Evolutionary conservation across 2,113 vertebrate species (phyloP).

Genomic region (Tachysurus vachellii): DNA sequence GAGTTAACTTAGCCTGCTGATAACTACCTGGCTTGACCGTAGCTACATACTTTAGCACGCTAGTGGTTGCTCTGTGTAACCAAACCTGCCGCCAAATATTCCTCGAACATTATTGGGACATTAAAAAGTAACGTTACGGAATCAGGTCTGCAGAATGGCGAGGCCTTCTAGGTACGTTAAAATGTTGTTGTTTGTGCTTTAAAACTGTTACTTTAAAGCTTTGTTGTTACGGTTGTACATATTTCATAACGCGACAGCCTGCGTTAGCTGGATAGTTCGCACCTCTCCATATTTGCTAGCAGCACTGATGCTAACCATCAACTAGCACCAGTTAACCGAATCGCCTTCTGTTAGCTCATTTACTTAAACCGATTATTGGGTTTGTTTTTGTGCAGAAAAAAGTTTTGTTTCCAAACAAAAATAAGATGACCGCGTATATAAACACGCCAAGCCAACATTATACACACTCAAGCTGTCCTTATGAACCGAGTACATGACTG

Average conservation of each 20-base stretch:
- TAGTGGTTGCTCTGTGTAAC: constrained; percentile 10
- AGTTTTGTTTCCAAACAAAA: neutral
- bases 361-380: neutral
- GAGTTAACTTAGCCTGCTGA: constrained; percentile 10
- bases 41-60: constrained; percentile 5
- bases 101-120: neutral
- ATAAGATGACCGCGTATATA: neutral
- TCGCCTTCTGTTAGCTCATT: neutral
- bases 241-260: neutral
- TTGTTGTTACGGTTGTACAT: neutral
- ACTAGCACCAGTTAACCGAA: neutral
- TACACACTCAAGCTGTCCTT: neutral
- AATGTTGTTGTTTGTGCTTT: neutral
- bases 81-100: constrained; percentile 43
- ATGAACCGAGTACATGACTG: neutral
- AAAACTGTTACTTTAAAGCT: neutral
- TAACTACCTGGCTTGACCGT: constrained; percentile 32
- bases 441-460: neutral
- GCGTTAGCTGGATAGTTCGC: neutral
- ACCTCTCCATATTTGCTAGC: constrained; percentile 47
- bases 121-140: neutral
- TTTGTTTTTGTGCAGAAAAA: neutral
- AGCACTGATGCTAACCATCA: constrained; percentile 30
- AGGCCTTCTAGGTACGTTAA: constrained; percentile 59
- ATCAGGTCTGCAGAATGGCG: constrained; percentile 50